These are phyloP conservation scores for Tenebrosternarchus preto DNA, from an alignment of 2,113 vertebrate genomes.

Conservation along the genomic window DNA sequence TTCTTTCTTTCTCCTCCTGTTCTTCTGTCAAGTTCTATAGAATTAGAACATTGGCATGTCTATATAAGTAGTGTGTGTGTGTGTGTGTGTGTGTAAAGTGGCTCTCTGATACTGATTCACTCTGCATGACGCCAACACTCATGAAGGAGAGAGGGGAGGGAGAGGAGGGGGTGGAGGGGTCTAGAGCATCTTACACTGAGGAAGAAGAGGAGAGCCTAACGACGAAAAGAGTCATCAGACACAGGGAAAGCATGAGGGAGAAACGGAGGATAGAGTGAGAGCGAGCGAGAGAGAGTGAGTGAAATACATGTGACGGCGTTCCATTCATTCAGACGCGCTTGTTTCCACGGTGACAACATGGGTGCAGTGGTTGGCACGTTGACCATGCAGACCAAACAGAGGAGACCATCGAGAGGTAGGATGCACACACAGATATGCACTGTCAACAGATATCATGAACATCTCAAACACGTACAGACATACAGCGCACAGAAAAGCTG, in stretches of 20 bases:
- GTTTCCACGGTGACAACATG: constrained; percentile 80
- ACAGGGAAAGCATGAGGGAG: constrained; percentile 48
- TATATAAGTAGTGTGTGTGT: constrained; percentile 4
- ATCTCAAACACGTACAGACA: neutral
- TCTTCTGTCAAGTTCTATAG: neutral
- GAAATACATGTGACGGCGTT: constrained; percentile 66
- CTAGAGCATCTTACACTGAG: constrained; percentile 40
- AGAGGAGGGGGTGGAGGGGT: constrained; percentile 43
- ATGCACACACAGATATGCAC: constrained; percentile 39
- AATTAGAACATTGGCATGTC: neutral
- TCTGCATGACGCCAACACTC: constrained; percentile 53
- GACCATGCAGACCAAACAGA: constrained; percentile 93
- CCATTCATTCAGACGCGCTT: constrained; percentile 63
- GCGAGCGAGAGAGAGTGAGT: constrained; percentile 51
- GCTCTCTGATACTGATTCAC: constrained; percentile 45
- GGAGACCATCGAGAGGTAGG: constrained; percentile 93
- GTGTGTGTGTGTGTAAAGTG: constrained; percentile 38
- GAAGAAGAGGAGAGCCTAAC: constrained; percentile 34
- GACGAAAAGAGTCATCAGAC: neutral
- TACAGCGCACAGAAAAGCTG: neutral
- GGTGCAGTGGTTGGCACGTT: constrained; percentile 96
- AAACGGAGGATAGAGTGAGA: constrained; percentile 48
- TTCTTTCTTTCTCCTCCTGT: neutral
- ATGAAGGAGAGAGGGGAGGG: constrained; percentile 20
- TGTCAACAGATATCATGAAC: neutral